Evolutionary conservation across 2,888 invertebrate species (phyloP), one percentile per base, ranked within the genome.

Genomic region (Cheilosia vulpina): DNA sequence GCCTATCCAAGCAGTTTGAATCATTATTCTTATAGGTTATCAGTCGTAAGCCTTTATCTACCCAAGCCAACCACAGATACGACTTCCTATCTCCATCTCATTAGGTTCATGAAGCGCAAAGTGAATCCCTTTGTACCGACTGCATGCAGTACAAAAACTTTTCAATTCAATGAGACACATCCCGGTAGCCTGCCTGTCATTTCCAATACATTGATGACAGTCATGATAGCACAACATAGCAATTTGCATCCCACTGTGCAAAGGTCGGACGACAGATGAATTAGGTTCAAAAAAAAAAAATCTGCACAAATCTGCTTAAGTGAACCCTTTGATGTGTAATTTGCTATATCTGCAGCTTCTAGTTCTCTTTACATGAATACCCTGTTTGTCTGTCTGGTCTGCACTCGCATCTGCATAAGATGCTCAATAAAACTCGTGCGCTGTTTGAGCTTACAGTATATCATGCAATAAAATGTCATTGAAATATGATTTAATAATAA

Each of bases 301-400:
- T 1, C 60, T 52, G 27, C 73, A 66, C 5, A 71, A 69, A 76
- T 45, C 65, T 45, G 52, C 13, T 65, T 65, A 71, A 66, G 45
- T 63, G 53, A 72, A 47, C 45, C 63, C 73, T 73, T 73, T 79
- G 50, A 79, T 79, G 66, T 73, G 73, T 78, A 78, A 68, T 79
- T 79, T 57, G 52, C 57, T 72, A 65, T 71, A 57, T 41, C 65
- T 77, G 47, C n/a, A 41, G 4, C 38, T 19, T 31, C 11, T 11
- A 24, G 52, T 13, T 21, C 34, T 19, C n/a, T 57, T 50, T 50
- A 21, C 27, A 24, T 24, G 9, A 15, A 13, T 2, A 1, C 19
- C 17, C 41, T 27, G 7, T 34, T 19, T 43, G 0, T 41, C 27
- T 27, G 21, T 66, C 43, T 58, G 50, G 34, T 43, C 7, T 43